A percentile compares a stretch with the other conserved stretches of the same genome.
Evolutionary conservation across 2,113 vertebrate species (phyloP).

Genomic region (Amblyopsis rosae): DNA sequence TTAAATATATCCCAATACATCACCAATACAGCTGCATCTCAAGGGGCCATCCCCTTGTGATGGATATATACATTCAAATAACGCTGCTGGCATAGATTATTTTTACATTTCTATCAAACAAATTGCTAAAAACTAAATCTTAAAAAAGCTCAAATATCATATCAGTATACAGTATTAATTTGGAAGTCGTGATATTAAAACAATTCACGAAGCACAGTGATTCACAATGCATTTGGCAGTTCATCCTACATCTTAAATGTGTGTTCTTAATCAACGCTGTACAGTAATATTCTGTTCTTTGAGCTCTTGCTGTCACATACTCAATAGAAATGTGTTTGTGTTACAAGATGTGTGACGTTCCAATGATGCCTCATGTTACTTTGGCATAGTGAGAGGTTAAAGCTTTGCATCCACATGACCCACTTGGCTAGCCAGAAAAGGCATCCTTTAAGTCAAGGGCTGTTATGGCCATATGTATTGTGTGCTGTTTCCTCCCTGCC

Average conservation of each 20-base stretch:
- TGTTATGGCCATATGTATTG: background rate
- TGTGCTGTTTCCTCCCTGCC: too few species aligned
- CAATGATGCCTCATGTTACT: slow-evolving; percentile 51
- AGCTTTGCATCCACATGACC: slow-evolving; percentile 43
- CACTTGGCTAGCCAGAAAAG: slow-evolving; percentile 6
- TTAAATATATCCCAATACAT: background rate
- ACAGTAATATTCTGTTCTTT: slow-evolving; percentile 3
- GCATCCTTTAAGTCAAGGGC: slow-evolving; percentile 17
- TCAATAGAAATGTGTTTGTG: slow-evolving; percentile 46
- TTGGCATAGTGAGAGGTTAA: slow-evolving; percentile 58
- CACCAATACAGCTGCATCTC: background rate
- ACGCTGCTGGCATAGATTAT: background rate
- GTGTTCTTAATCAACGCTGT: slow-evolving; percentile 4
- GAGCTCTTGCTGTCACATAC: slow-evolving; percentile 34
- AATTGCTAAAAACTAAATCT: too few species aligned
- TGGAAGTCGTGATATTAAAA: too few species aligned
- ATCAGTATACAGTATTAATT: too few species aligned
- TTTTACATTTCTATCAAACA: too few species aligned
- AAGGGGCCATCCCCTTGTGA: too few species aligned
- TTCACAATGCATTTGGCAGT: too few species aligned
- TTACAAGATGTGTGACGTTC: slow-evolving; percentile 45
- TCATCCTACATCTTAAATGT: too few species aligned
- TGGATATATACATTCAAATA: background rate
- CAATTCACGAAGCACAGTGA: too few species aligned
- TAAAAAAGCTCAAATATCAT: too few species aligned